These are phyloP conservation scores for Himalopsyche japonica DNA, from an alignment of 2,888 invertebrate species.

Conservation along the genomic window DNA sequence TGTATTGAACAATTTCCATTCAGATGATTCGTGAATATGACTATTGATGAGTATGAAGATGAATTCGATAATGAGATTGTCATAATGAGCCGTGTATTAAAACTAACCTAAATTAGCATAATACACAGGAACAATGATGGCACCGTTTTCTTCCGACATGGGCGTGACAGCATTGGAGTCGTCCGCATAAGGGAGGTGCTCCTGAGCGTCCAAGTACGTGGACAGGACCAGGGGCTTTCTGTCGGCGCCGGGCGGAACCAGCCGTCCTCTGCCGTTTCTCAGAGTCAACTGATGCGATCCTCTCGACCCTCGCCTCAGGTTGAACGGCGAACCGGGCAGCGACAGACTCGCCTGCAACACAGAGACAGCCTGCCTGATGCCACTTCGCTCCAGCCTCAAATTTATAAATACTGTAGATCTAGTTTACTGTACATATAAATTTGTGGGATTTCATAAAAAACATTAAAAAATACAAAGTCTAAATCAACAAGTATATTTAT, in stretches of 20 bases:
- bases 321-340: conserved; percentile 96
- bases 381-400: neutral
- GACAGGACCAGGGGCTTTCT: conserved; percentile 92
- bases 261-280: conserved; percentile 80
- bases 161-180: conserved; percentile 97
- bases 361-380: conserved; percentile 18
- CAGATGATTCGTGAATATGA: neutral
- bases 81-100: neutral
- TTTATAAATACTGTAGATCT: neutral
- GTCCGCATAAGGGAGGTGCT: conserved; percentile 95
- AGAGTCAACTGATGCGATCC: conserved; percentile 92
- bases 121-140: conserved; percentile 90
- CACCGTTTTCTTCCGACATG: conserved; percentile 96
- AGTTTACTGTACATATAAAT: too few relatives aligned
- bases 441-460: too few relatives aligned
- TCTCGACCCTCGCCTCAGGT: conserved; percentile 85
- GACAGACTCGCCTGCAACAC: conserved; percentile 86
- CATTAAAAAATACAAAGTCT: too few relatives aligned
- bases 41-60: neutral
- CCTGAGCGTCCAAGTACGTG: conserved; percentile 91
- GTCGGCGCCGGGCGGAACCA: conserved; percentile 80
- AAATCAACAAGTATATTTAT: too few relatives aligned
- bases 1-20: too few relatives aligned
- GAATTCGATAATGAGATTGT: neutral
- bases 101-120: conserved; percentile 77